Base-by-base conservation (phyloP, 1,140 invertebrate genomes). In the Sitobion miscanthi region DNA sequence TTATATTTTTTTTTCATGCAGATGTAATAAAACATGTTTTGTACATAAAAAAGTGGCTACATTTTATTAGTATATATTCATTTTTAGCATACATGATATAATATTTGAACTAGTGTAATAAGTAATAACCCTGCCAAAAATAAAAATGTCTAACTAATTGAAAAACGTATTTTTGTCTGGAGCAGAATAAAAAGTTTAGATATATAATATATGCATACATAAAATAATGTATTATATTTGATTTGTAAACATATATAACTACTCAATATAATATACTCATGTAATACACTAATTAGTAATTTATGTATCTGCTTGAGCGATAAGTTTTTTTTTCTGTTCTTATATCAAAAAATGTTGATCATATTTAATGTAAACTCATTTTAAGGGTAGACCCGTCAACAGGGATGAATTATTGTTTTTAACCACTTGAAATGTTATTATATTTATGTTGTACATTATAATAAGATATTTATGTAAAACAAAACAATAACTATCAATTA, bases 391-490 rank as follows among this genome's bases (percentile, higher is more conserved):
- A 85, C 91, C 91, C 82, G 14, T 57, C 25, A 85, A 93, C 91
- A 93, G 91, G 91, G 91, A 54, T 86, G 35, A 57, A 93, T 93
- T 92, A 83, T 92, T 93, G 82, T 93, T 93, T 86, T 86, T 93
- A 93, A 86, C 5, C 8, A 86, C 82, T 30, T 54, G 30, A 93
- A 93, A 92, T 92, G 47, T 83, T 93, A 83, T 85, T 83, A 86
- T 86, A 86, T 93, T 93, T 93, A 93, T 93, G 82, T 86, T 93
- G 91, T 86, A 93, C 82, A 93, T 82, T 93, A 45, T 47, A 93
- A 45, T 86, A 93, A 93, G 49, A 93, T 93, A 93, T 93, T 93
- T 93, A 93, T 57, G 82, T 85, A 85, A 92, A 93, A 93, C 91
- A 93, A 52, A 86, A 93, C 25, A 57, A 85, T 38, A 52, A 38